Conservation (phyloP, 2,888 invertebrate species). For the Cylindroiulus punctatus region DNA sequence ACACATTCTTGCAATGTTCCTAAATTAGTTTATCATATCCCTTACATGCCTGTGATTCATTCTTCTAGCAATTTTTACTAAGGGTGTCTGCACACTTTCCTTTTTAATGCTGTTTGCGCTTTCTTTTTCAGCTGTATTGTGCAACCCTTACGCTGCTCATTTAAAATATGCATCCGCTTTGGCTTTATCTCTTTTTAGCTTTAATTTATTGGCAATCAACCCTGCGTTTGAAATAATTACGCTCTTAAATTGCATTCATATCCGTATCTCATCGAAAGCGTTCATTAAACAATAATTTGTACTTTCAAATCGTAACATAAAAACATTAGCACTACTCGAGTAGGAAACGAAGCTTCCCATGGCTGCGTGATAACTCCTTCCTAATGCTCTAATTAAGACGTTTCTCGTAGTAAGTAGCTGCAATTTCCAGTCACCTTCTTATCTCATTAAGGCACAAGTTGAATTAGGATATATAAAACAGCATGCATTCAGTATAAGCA, state of each 20-base stretch:
- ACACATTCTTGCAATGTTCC: too few relatives aligned
- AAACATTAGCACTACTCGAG: conserved; percentile 9
- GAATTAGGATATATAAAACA: conserved; percentile 27
- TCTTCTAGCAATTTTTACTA: too few relatives aligned
- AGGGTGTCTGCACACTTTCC: too few relatives aligned
- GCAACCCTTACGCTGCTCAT: not conserved
- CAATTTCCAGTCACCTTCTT: conserved; percentile 21
- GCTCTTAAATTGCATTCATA: conserved; percentile 20
- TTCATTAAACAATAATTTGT: conserved; percentile 32
- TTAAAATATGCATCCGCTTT: not conserved
- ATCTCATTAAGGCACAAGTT: conserved; percentile 14
- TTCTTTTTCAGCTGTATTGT: not conserved
- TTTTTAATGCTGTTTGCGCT: too few relatives aligned
- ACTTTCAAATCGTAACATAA: conserved; percentile 32
- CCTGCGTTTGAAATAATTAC: conserved; percentile 21
- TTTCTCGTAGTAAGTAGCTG: not conserved
- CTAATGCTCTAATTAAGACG: conserved; percentile 9
- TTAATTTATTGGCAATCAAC: conserved; percentile 8
- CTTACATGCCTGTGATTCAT: too few relatives aligned
- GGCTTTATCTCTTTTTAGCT: not conserved
- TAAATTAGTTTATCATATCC: too few relatives aligned
- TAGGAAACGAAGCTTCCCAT: conserved; percentile 13
- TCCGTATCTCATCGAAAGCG: conserved; percentile 21
- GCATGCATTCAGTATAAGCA: not conserved
- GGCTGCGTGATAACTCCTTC: not conserved